Conservation (phyloP, 2,113 vertebrate genomes). For the Channa argus region DNA sequence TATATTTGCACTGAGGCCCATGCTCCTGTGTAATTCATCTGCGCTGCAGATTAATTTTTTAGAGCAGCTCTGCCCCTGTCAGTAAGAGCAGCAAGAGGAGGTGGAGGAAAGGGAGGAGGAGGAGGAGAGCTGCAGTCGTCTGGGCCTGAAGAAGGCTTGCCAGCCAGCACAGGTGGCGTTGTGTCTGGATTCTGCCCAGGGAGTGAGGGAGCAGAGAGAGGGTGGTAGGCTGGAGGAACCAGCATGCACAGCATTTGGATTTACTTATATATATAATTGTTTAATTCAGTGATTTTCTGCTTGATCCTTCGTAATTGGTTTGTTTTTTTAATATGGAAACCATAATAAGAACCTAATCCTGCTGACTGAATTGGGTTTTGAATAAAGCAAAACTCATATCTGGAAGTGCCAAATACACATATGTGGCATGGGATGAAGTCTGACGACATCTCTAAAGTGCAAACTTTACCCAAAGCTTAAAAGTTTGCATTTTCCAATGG, state of each 20-base stretch:
- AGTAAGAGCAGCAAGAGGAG: conserved; percentile 37
- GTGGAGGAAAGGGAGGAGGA: conserved; percentile 34
- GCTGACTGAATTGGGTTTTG: conserved; percentile 29
- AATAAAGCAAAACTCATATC: conserved; percentile 29
- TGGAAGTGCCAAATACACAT: conserved; percentile 37
- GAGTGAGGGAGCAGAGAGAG: conserved; percentile 34
- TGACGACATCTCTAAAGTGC: conserved; percentile 27
- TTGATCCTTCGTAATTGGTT: conserved; percentile 57
- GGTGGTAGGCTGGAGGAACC: conserved; percentile 9
- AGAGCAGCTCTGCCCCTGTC: conserved; percentile 56
- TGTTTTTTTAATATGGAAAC: conserved; percentile 43
- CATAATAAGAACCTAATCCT: conserved; percentile 40
- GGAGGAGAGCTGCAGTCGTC: conserved; percentile 59
- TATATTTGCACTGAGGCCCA: conserved; percentile 46
- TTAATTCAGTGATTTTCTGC: conserved; percentile 42
- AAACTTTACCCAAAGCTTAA: conserved; percentile 26
- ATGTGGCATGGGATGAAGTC: conserved; percentile 36
- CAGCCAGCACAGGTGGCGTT: conserved; percentile 72
- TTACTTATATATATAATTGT: conserved; percentile 38
- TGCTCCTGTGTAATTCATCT: conserved; percentile 66
- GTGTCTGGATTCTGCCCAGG: conserved; percentile 70
- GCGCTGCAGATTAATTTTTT: conserved; percentile 72
- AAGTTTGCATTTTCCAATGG: conserved; percentile 2
- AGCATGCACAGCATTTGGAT: conserved; percentile 49
- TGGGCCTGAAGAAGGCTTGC: conserved; percentile 55